Evolutionary conservation across 1,140 invertebrate genomes (phyloP).

Genomic region (Myzus persicae): DNA sequence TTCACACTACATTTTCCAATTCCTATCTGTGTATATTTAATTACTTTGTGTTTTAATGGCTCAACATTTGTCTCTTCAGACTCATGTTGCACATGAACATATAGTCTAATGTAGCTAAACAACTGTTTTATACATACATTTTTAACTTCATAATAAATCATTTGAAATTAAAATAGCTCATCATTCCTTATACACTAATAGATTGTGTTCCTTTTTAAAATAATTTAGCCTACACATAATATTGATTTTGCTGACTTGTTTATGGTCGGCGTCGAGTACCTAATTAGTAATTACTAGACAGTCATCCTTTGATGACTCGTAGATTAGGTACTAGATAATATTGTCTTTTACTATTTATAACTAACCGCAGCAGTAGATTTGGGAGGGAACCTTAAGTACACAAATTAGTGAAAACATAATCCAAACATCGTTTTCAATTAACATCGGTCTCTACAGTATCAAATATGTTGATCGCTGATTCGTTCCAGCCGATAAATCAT

Average conservation of each 20-base stretch:
- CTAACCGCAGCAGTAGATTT: not conserved
- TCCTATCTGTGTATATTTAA: not conserved
- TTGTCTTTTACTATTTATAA: conserved; percentile 1
- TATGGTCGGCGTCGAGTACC: not conserved
- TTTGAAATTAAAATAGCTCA: not conserved
- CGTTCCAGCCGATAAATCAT: not conserved
- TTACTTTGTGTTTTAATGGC: not conserved
- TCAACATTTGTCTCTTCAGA: not conserved
- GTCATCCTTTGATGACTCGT: not conserved
- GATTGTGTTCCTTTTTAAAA: not conserved
- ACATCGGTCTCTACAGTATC: not conserved
- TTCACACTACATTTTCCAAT: not conserved
- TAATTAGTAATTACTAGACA: not conserved
- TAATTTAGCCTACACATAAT: not conserved
- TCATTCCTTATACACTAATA: not conserved
- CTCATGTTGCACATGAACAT: not conserved
- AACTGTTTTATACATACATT: not conserved
- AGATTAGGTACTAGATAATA: not conserved
- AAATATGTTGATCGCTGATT: not conserved
- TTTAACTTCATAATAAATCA: not conserved
- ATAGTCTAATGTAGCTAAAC: not conserved
- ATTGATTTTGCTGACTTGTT: not conserved
- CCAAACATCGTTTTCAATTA: not conserved
- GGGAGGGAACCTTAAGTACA: not conserved
- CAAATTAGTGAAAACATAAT: conserved; percentile 1